Base-by-base conservation (phyloP, 2,113 vertebrate species). In the Felis chaus region DNA sequence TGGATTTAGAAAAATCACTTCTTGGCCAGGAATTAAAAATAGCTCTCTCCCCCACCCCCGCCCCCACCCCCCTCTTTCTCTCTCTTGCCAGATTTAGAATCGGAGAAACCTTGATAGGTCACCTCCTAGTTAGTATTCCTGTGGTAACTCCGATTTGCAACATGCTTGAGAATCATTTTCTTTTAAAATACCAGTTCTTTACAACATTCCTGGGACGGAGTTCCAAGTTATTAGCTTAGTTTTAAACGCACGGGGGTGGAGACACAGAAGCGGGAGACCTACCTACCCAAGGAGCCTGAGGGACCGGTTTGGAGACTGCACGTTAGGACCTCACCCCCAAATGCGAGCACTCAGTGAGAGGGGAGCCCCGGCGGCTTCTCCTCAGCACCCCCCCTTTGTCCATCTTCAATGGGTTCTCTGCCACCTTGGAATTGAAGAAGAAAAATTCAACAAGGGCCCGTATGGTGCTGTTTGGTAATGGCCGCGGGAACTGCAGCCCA, bases 11-110 rank as follows among this genome's bases (percentile, higher is more conserved):
- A 39, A 81, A 57, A 81, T 85, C 81, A 89, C 80, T 94, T 93
- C 57, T 85, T 66, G 65, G 68, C 79, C 41, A 94, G 82, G 83
- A 98, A 96, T 97, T 97, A 96, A 97, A 97, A 96, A 97, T 93
- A 96, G 91, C 93, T 83, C 15, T 66, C 69, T 89, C 33, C 0
- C 41, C 45, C 16, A 23, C 57, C 16, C 7, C 23, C 0, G 5
- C 31, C 27, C 53, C 50, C 25, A 53, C n/a, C 3, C 29, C 31
- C 8, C 57, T 21, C 36, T n/a, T 48, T 89, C 81, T 68, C 45
- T 53, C 39, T 69, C 80, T 69, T 33, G 48, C 95, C 83, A 88
- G 94, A 96, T 88, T 97, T 92, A 97, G 95, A 94, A 87, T 71
- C 94, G 0, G 65, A 90, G 66, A 80, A 73, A 50, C 9, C 88